phyloP scores from a whole-genome alignment of 92 coral and sea anemone species.

The Parazoanthus swiftii region DNA sequence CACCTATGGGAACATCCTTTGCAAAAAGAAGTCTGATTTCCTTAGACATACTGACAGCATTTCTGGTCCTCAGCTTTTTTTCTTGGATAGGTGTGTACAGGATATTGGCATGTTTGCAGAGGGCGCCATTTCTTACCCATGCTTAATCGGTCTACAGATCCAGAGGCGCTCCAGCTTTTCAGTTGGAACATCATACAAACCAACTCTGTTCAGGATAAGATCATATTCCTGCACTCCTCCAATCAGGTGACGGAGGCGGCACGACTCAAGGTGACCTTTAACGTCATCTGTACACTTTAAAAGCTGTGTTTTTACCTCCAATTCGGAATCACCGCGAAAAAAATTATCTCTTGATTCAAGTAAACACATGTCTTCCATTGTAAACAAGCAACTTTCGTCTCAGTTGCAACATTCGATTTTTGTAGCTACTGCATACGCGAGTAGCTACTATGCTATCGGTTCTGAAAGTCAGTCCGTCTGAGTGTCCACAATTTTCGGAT shows the following conservation, averaged over 20 bases:
- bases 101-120: constrained; percentile 46
- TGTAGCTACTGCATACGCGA: too few species aligned
- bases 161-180: constrained; percentile 40
- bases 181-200: constrained; percentile 15
- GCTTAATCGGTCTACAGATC: constrained; percentile 6
- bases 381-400: neutral
- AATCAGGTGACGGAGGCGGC: constrained; percentile 20
- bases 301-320: neutral
- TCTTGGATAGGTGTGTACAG: constrained; percentile 58
- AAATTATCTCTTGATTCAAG: neutral
- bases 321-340: neutral
- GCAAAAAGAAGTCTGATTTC: too few species aligned
- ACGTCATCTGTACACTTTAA: constrained; percentile 12
- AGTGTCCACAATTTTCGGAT: too few species aligned
- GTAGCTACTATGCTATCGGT: too few species aligned
- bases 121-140: constrained; percentile 34
- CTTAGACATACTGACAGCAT: too few species aligned
- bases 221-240: constrained; percentile 21
- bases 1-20: too few species aligned
- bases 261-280: constrained; percentile 8
- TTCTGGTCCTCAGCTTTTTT: too few species aligned
- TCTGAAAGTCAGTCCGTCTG: too few species aligned
- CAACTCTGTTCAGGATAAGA: constrained; percentile 38
- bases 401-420: neutral
- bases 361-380: neutral